Percentiles rank a stretch among this genome's conserved stretches.
Conservation (phyloP, 2,888 invertebrate genomes). For the Drosophila melanosoma region DNA sequence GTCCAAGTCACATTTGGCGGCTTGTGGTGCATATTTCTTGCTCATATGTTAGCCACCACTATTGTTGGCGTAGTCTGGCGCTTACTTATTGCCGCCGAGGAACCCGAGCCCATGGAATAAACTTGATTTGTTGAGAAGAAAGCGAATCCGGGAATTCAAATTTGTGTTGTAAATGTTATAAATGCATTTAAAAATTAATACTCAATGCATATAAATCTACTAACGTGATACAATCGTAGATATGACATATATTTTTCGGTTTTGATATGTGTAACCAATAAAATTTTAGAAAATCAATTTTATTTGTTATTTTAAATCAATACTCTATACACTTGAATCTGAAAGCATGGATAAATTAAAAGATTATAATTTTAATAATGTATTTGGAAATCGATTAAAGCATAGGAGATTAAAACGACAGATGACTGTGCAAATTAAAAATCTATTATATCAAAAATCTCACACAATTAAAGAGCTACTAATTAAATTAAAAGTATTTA, state of each 20-base stretch:
- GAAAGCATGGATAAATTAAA: neutral
- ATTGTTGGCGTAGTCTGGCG: constrained; percentile 41
- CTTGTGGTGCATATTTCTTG: constrained; percentile 13
- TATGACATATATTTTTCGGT: neutral
- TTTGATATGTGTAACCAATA: neutral
- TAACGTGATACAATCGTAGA: neutral
- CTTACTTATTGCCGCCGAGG: constrained; percentile 10
- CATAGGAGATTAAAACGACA: neutral
- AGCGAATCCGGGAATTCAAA: neutral
- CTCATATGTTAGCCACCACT: constrained; percentile 8
- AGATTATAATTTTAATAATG: neutral
- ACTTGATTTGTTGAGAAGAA: neutral
- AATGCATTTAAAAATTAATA: neutral
- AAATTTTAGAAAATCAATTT: neutral
- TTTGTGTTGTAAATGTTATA: neutral
- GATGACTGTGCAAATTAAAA: neutral
- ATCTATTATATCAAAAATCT: neutral
- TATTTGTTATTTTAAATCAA: neutral
- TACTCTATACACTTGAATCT: neutral
- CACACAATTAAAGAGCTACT: neutral
- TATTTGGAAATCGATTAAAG: neutral
- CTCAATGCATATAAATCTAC: neutral
- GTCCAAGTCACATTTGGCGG: constrained; percentile 23
- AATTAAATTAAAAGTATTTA: neutral
- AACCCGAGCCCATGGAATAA: neutral